A percentile compares a stretch with the other conserved stretches of the same genome.
These are phyloP conservation scores for Eustalomyia histrio DNA, from an alignment of 2,888 invertebrate genomes.

Conservation along the genomic window DNA sequence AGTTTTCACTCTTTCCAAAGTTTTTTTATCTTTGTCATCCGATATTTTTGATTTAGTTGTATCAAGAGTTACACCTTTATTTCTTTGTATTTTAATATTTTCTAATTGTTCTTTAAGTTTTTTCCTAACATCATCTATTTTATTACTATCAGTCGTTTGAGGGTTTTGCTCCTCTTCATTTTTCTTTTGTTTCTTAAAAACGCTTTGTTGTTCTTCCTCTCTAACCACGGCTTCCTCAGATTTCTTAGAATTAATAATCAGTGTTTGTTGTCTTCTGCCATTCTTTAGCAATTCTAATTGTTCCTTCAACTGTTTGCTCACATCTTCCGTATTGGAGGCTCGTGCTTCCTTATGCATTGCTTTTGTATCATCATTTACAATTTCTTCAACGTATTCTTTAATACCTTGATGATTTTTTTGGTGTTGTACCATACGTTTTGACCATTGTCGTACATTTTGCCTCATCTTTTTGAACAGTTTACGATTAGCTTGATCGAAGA, in stretches of 20 bases:
- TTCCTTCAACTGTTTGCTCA: constrained; percentile 75
- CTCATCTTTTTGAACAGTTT: constrained; percentile 70
- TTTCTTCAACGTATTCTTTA: constrained; percentile 70
- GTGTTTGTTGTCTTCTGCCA: constrained; percentile 70
- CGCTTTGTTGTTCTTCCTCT: background rate
- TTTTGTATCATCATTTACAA: constrained; percentile 51
- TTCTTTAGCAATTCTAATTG: constrained; percentile 76
- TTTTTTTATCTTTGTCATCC: background rate
- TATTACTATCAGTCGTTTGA: constrained; percentile 38
- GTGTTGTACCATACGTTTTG: constrained; percentile 70
- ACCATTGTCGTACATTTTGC: constrained; percentile 73
- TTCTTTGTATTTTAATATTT: constrained; percentile 12
- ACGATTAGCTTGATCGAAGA: constrained; percentile 73
- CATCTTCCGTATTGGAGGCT: constrained; percentile 68
- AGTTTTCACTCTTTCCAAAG: constrained; percentile 1
- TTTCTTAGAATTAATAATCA: constrained; percentile 68
- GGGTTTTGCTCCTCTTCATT: constrained; percentile 34
- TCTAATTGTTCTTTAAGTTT: constrained; percentile 10
- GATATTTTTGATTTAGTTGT: background rate
- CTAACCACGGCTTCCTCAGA: background rate
- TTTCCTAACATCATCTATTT: constrained; percentile 32
- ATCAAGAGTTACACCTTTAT: constrained; percentile 6
- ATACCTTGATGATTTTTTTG: constrained; percentile 68
- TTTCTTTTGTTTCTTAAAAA: background rate
- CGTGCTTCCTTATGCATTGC: background rate